Evolutionary conservation across 64 coral and sea anemone genomes (phyloP), one percentile per base, ranked within the genome.

Genomic region (Trachythela sp.): DNA sequence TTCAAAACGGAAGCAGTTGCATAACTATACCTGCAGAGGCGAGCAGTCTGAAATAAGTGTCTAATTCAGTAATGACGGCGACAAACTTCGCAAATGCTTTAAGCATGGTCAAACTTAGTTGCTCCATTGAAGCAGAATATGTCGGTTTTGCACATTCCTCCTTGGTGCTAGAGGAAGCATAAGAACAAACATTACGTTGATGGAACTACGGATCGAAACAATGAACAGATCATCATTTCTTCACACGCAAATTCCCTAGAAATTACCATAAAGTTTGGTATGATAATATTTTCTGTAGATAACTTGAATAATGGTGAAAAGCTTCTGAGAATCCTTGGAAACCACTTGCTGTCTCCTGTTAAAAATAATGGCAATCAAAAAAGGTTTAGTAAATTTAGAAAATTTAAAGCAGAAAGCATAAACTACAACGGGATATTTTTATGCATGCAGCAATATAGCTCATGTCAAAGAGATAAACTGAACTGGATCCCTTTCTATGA

Each of bases 131-230:
- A 14, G 51, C 90, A 17, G 93, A 99, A 95, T 93, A 99, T 17
- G 93, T 93, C 31, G 96, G 93, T 13, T 87, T 85, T 86, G 85
- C 90, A n/a, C 96, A 99, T 70, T 98, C 95, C 45, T 98, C 95
- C 49, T 94, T 92, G 15, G 92, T 94, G 39, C 95, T 98, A 15
- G 24, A 24, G 85, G 64, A 29, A 39, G 88, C 30, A 93, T 85
- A 67, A 1, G 60, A 88, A 70, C 39, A 17, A 20, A 75, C 13
- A 56, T 0, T 22, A 67, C 13, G 20, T 80, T 80, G 37, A 80
- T 80, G 29, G 68, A 72, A 52, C 22, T 64, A 27, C 8, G 20
- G 1, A 27, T 64, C 1, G 2, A 24, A 26, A 27, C 56, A 26
- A n/a, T 64, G 4, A 24, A 9, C 3, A 18, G 26, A 27, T 24